Base-by-base conservation (phyloP, 2,888 invertebrate species). In the Acanthosepion pharaonis region DNA sequence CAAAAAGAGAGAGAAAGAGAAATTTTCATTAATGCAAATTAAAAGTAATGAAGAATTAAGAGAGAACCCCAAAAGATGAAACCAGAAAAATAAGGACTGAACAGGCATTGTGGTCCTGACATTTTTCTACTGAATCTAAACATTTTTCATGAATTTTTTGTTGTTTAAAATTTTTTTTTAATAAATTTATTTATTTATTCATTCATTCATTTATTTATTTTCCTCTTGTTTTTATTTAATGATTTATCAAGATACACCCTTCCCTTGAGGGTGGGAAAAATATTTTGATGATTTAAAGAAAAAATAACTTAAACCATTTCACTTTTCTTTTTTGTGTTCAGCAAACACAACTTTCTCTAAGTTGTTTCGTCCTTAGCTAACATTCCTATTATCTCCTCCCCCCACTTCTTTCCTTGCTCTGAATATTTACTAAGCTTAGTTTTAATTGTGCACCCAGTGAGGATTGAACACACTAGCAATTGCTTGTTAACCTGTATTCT, bases 121-220 rank as follows among this genome's bases (percentile, higher is more conserved):
- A 78, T 78, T 78, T 78, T 78, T 78, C 78, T 78, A 78, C 78
- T 78, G n/a, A 78, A 78, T 78, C 78, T 78, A 78, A 78, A 78
- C 78, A 78, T 78, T 78, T 78, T 78, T 78, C 78, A 78, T 78
- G n/a, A 78, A 78, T n/a, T 78, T 78, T 78, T 78, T 78, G n/a
- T 78, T 78, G n/a, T 78, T 78, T 78, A 78, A 78, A 78, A 11
- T n/a, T n/a, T 78, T 78, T 78, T 78, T 78, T 78, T 78, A 78
- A 78, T 78, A 78, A 78, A 78, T 78, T 78, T 78, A 78, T 78
- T 78, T 78, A 78, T 78, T 78, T 78, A 78, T 78, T 78, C 78
- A 78, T 78, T 78, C 78, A 78, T 78, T 78, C 78, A 78, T 78
- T 78, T 78, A 78, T 78, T 78, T 78, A 78, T 78, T 78, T 78